A percentile compares a stretch with the other conserved stretches of the same genome.
Conservation (phyloP, 2,113 vertebrate genomes). For the Pongo abelii region DNA sequence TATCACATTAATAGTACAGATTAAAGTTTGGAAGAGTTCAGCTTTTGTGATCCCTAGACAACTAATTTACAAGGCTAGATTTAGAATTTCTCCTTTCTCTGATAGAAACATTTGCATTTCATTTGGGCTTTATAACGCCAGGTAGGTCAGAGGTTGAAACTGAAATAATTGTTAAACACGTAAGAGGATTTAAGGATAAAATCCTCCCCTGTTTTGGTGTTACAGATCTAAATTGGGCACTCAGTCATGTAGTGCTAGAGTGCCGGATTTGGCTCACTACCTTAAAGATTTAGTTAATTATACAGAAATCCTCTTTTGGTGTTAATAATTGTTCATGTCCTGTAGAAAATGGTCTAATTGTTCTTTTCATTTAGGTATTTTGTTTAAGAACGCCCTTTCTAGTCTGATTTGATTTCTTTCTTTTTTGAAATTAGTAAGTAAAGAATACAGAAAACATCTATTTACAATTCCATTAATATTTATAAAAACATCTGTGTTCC, state of each 20-base stretch:
- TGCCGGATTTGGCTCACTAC: background rate
- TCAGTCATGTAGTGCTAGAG: background rate
- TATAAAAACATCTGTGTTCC: background rate
- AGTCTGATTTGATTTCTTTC: constrained; percentile 13
- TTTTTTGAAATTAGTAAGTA: background rate
- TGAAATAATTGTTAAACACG: background rate
- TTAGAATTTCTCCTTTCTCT: background rate
- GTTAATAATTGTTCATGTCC: background rate
- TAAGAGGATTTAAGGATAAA: constrained; percentile 32
- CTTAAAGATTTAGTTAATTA: constrained; percentile 6
- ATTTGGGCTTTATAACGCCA: background rate
- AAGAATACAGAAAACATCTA: background rate
- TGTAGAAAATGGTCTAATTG: background rate
- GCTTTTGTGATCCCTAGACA: background rate
- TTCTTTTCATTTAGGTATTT: background rate
- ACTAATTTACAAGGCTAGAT: background rate
- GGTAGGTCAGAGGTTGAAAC: background rate
- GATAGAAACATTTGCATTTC: background rate
- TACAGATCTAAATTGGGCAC: background rate
- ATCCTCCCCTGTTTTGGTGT: background rate
- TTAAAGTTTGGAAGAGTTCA: background rate
- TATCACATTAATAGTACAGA: background rate
- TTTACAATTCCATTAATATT: background rate
- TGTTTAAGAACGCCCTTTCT: background rate
- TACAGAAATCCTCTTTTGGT: background rate